phyloP scores from a whole-genome alignment of 2,888 invertebrate species.

The Chironomus riparius region DNA sequence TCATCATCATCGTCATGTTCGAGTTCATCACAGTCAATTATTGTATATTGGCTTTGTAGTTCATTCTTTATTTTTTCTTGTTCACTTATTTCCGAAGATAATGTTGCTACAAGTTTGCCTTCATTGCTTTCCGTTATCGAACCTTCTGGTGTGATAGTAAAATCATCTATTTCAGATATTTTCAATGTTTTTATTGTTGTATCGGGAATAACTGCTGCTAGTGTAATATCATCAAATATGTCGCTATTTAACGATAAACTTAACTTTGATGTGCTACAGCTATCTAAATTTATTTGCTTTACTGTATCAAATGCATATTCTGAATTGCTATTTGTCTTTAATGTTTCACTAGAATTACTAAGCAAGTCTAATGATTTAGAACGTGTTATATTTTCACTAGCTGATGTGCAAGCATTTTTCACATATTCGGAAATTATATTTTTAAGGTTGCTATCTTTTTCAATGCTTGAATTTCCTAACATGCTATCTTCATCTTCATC shows the following conservation, averaged over 20 bases:
- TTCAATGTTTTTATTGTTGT: slow-evolving; percentile 19
- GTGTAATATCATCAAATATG: slow-evolving; percentile 31
- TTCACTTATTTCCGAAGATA: slow-evolving; percentile 6
- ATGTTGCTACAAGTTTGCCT: neutral
- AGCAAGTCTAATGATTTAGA: slow-evolving; percentile 30
- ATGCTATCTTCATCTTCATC: neutral
- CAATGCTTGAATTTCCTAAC: neutral
- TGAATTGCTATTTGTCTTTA: slow-evolving; percentile 30
- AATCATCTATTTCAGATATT: slow-evolving; percentile 32
- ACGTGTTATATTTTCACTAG: slow-evolving; percentile 25
- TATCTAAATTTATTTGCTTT: slow-evolving; percentile 31
- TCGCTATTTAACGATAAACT: slow-evolving; percentile 32
- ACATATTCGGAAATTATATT: slow-evolving; percentile 11
- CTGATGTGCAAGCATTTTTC: slow-evolving; percentile 10
- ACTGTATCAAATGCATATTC: slow-evolving; percentile 32
- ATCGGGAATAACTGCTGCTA: slow-evolving; percentile 30
- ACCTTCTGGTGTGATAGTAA: slow-evolving; percentile 31
- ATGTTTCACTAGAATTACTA: slow-evolving; percentile 30
- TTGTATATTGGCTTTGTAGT: slow-evolving; percentile 22
- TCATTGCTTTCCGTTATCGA: slow-evolving; percentile 29
- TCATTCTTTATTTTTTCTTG: slow-evolving; percentile 21
- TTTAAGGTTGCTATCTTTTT: slow-evolving; percentile 1
- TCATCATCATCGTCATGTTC: slow-evolving; percentile 28
- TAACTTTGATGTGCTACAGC: slow-evolving; percentile 32
- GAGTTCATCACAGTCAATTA: slow-evolving; percentile 17